Percentiles rank a stretch among this genome's conserved stretches.
These are phyloP conservation scores for Lobophora halterata DNA, from an alignment of 2,888 invertebrate species.

Conservation along the genomic window DNA sequence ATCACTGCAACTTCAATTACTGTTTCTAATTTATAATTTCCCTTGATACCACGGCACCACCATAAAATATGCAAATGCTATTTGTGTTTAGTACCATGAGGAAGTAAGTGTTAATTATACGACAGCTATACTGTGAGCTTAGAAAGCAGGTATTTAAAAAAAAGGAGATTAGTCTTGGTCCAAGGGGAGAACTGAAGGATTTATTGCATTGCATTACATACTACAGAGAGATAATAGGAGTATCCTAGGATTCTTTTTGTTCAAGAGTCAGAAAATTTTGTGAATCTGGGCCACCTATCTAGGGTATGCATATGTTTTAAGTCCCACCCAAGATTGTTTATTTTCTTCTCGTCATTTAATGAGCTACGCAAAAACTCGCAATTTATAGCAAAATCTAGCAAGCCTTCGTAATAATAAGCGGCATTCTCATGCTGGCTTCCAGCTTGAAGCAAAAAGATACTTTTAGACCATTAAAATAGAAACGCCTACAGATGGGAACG, in stretches of 20 bases:
- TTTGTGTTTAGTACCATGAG: constrained; percentile 12
- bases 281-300: too few relatives aligned
- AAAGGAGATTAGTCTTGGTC: too few relatives aligned
- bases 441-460: constrained; percentile 1
- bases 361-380: not conserved
- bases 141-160: too few relatives aligned
- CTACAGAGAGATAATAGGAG: too few relatives aligned
- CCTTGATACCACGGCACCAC: constrained; percentile 2
- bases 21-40: constrained; percentile 5
- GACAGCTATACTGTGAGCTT: not conserved
- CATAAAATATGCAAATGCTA: constrained; percentile 24
- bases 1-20: too few relatives aligned
- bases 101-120: constrained; percentile 4
- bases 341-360: too few relatives aligned
- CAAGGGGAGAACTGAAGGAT: too few relatives aligned
- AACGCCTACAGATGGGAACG: constrained; percentile 13
- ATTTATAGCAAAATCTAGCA: not conserved
- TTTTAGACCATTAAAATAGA: constrained; percentile 5
- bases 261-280: too few relatives aligned
- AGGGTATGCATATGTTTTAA: too few relatives aligned
- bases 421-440: not conserved
- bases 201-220: too few relatives aligned
- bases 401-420: not conserved
- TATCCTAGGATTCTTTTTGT: too few relatives aligned
- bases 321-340: too few relatives aligned